These are phyloP conservation scores for Stegastes partitus DNA, from an alignment of 2,113 vertebrate species.

Conservation along the genomic window DNA sequence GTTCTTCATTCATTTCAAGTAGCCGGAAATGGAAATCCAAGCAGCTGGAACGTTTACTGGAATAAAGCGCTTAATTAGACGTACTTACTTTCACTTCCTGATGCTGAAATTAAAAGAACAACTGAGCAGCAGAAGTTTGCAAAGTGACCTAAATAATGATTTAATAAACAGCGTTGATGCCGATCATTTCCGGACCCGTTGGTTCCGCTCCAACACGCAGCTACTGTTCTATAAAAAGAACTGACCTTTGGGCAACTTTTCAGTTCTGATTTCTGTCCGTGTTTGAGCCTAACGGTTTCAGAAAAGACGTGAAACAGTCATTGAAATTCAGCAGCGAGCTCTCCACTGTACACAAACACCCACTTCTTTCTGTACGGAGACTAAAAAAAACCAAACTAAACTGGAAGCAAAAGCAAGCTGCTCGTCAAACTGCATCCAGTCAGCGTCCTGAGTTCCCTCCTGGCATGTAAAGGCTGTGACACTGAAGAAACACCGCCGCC, in stretches of 20 bases:
- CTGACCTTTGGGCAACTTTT: background rate
- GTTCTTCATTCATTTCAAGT: too few relatives aligned
- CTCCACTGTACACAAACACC: slow-evolving; percentile 25
- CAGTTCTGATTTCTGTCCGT: slow-evolving; percentile 16
- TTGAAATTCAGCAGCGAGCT: slow-evolving; percentile 21
- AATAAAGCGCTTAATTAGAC: too few relatives aligned
- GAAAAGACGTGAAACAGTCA: slow-evolving; percentile 24
- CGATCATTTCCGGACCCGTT: too few relatives aligned
- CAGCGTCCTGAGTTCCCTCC: slow-evolving; percentile 35
- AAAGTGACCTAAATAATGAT: too few relatives aligned
- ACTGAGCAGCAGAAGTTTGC: too few relatives aligned
- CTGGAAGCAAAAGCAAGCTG: slow-evolving; percentile 46
- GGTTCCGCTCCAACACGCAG: background rate
- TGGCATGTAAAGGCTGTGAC: too few relatives aligned
- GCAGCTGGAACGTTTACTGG: too few relatives aligned
- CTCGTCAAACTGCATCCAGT: slow-evolving; percentile 55
- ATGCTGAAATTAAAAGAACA: too few relatives aligned
- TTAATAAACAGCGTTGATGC: too few relatives aligned
- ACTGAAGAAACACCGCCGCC: background rate
- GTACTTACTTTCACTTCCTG: too few relatives aligned
- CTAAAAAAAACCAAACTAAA: slow-evolving; percentile 24
- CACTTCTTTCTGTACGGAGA: slow-evolving; percentile 32
- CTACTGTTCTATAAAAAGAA: background rate
- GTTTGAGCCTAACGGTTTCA: slow-evolving; percentile 23
- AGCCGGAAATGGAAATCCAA: too few relatives aligned